phyloP scores from a whole-genome alignment of 2,888 invertebrate genomes.

The Gibbula magus region DNA sequence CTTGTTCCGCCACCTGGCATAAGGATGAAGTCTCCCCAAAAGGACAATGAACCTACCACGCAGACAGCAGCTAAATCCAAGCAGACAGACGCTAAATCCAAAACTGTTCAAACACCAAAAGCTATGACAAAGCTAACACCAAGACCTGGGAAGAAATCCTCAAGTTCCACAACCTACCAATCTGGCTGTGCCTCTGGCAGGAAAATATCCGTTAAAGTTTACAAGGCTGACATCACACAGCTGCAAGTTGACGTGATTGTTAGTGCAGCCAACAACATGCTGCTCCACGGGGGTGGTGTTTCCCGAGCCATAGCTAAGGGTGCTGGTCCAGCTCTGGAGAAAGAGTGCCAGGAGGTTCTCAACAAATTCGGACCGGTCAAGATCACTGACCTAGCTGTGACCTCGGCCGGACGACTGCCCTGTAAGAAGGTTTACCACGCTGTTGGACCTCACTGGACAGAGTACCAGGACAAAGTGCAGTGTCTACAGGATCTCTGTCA shows the following conservation, averaged over 20 bases:
- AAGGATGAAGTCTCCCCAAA: too few relatives aligned
- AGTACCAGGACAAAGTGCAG: conserved; percentile 40
- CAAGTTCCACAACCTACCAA: too few relatives aligned
- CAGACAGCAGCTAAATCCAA: too few relatives aligned
- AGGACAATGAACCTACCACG: too few relatives aligned
- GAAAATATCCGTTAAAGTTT: background rate
- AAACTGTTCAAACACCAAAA: too few relatives aligned
- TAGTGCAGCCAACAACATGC: background rate
- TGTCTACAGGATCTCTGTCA: conserved; percentile 44
- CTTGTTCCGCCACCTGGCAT: too few relatives aligned
- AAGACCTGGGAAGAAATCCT: too few relatives aligned
- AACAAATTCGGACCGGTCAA: too few relatives aligned
- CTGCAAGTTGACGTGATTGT: background rate
- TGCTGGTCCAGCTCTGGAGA: background rate
- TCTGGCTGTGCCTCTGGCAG: too few relatives aligned
- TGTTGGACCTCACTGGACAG: conserved; percentile 46
- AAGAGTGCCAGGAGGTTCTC: background rate
- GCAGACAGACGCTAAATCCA: too few relatives aligned
- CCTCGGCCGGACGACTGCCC: conserved; percentile 39
- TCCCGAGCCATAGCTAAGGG: background rate
- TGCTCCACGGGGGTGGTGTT: background rate
- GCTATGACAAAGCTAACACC: too few relatives aligned
- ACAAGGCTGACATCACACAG: background rate
- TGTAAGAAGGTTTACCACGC: conserved; percentile 42
- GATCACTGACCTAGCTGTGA: conserved; percentile 29